Evolutionary conservation across 2,113 vertebrate genomes (phyloP), one percentile per base, ranked within the genome.

Genomic region (Heterotilapia buettikoferi): DNA sequence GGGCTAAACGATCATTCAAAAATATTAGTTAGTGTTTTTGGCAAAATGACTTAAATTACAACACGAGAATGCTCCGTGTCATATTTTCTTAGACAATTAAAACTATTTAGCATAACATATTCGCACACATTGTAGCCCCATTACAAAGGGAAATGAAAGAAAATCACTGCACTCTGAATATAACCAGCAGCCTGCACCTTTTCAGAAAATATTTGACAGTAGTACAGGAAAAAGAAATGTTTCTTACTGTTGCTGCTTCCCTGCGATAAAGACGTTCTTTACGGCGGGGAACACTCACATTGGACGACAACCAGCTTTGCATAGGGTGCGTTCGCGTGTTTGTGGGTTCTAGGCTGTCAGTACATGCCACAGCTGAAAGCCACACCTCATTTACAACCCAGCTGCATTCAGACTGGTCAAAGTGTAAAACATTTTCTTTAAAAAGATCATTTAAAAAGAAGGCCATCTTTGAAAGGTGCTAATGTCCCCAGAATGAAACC

Each of bases 201-300:
- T 50, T 19, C 43, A 1, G 21, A 76, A 76, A 5, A 31, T 7
- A 31, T 26, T 5, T 31, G 5, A 43, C 2, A 73, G 12, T 40
- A 45, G 59, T 19, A 52, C n/a, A 80, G 1, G 43, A 76, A 2
- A 50, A 7, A 53, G 2, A 78, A 29, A 50, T 16, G 29, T 6
- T 36, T 52, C 89, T 86, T 88, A 88, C 79, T 45, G 40, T 73
- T 88, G 21, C 9, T 9, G 79, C 31, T 11, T 57, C 29, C 16
- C 4, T 33, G 5, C 7, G 1, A 14, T n/a, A 24, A 12, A 43
- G 59, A n/a, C n/a, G 56, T 40, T 6, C 29, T 19, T 29, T 47
- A 3, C 8, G 0, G 5, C 6, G 1, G 16, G 5, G 6, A 19
- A 18, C 24, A 5, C 14, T 76, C 16, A 24, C 13, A 24, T 10